A percentile compares a stretch with the other conserved stretches of the same genome.
Conservation (phyloP, 2,888 invertebrate genomes). For the Xestia c-nigrum region DNA sequence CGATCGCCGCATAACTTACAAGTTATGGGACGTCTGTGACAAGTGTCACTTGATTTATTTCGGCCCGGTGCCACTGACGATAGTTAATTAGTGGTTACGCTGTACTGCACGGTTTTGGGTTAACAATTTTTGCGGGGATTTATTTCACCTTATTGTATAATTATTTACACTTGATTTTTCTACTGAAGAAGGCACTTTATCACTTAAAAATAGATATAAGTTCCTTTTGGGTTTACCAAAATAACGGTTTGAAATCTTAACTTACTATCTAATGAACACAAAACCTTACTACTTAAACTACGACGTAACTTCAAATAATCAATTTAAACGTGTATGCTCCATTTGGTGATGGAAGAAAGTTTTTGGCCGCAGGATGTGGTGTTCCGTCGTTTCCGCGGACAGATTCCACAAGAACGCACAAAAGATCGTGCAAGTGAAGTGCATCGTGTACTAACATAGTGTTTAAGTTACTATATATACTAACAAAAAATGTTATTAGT, state of each 20-base stretch:
- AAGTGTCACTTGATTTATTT: slow-evolving; percentile 82
- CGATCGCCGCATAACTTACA: slow-evolving; percentile 80
- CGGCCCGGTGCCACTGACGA: slow-evolving; percentile 60
- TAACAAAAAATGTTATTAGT: too few species aligned
- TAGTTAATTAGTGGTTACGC: slow-evolving; percentile 66
- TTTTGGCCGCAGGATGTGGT: too few species aligned
- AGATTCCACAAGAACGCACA: too few species aligned
- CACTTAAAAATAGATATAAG: not conserved
- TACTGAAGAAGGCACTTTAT: not conserved
- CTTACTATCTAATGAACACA: not conserved
- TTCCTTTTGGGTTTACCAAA: not conserved
- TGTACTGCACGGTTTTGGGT: slow-evolving; percentile 30
- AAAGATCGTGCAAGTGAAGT: too few species aligned
- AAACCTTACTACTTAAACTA: not conserved
- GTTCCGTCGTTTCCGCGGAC: too few species aligned
- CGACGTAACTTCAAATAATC: not conserved
- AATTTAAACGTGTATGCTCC: too few species aligned
- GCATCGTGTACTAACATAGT: too few species aligned
- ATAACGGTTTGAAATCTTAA: not conserved
- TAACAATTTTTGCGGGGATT: slow-evolving; percentile 4
- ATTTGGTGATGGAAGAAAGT: too few species aligned
- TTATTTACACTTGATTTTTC: not conserved
- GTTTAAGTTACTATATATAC: too few species aligned
- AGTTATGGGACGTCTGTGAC: slow-evolving; percentile 80
- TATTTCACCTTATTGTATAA: not conserved